These are phyloP conservation scores for Apteryx owenii DNA, from an alignment of 2,113 vertebrate genomes.

Conservation along the genomic window DNA sequence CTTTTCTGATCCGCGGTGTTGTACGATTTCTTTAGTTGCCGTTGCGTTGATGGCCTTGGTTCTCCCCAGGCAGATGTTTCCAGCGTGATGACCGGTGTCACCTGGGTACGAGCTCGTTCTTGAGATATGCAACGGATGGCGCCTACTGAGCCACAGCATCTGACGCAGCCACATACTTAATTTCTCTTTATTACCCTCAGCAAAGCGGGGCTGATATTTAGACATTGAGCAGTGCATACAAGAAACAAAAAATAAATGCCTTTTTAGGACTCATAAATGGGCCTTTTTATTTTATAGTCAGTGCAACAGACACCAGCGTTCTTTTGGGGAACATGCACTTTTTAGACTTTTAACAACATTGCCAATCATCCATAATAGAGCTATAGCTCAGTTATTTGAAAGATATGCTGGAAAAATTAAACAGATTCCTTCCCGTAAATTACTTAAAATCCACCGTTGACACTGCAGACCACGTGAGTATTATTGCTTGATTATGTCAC, in stretches of 20 bases:
- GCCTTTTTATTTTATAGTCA: not conserved
- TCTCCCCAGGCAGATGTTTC: not conserved
- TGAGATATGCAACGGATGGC: not conserved
- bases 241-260: not conserved
- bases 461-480: not conserved
- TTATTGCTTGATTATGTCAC: not conserved
- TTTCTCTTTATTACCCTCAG: constrained; percentile 19
- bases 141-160: no score
- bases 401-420: not conserved
- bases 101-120: not conserved
- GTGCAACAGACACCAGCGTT: not conserved
- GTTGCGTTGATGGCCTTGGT: not conserved
- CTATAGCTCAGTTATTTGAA: not conserved
- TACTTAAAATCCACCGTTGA: not conserved
- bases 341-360: not conserved
- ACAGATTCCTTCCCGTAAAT: not conserved
- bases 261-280: not conserved
- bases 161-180: not conserved
- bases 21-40: not conserved
- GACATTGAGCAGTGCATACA: not conserved
- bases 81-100: no score
- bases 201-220: not conserved
- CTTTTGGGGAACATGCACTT: not conserved
- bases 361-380: not conserved
- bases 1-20: not conserved